A percentile compares a stretch with the other conserved stretches of the same genome.
These are phyloP conservation scores for Enteromius fasciolatus DNA, from an alignment of 2,797 vertebrate genomes.

Conservation along the genomic window DNA sequence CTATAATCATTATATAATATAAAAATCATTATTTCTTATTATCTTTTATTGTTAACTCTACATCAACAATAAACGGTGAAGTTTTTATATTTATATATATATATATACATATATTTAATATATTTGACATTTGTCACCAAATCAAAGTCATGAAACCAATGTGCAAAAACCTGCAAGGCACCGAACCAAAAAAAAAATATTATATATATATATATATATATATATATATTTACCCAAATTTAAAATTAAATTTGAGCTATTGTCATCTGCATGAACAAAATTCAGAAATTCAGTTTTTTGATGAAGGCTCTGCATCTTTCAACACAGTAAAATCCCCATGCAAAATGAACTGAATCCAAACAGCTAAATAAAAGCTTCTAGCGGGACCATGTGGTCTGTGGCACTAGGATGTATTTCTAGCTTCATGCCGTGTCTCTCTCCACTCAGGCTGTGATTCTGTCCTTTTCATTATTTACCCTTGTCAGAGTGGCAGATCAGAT, in stretches of 20 bases:
- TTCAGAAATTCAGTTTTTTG: neutral
- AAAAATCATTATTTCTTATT: neutral
- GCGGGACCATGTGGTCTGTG: neutral
- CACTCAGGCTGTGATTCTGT: slow-evolving; percentile 57
- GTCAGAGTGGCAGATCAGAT: slow-evolving; percentile 72
- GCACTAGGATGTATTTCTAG: slow-evolving; percentile 16
- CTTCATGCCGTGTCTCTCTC: slow-evolving; percentile 27
- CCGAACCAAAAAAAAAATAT: too few relatives aligned
- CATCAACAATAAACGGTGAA: neutral
- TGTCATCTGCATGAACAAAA: slow-evolving; percentile 11
- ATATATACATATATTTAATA: neutral
- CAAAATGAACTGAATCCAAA: slow-evolving; percentile 13
- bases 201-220: too few relatives aligned
- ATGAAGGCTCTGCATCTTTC: neutral
- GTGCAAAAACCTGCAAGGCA: too few relatives aligned
- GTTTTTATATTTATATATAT: neutral
- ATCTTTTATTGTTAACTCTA: neutral
- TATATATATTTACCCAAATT: neutral
- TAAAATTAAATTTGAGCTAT: neutral
- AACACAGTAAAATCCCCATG: neutral
- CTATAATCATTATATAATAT: too few relatives aligned
- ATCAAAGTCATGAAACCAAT: neutral
- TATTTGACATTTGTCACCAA: neutral
- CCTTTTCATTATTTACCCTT: slow-evolving; percentile 79
- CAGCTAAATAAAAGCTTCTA: slow-evolving; percentile 31